These are phyloP conservation scores for Stenichneumon culpator DNA, from an alignment of 2,888 invertebrate species.

Conservation along the genomic window DNA sequence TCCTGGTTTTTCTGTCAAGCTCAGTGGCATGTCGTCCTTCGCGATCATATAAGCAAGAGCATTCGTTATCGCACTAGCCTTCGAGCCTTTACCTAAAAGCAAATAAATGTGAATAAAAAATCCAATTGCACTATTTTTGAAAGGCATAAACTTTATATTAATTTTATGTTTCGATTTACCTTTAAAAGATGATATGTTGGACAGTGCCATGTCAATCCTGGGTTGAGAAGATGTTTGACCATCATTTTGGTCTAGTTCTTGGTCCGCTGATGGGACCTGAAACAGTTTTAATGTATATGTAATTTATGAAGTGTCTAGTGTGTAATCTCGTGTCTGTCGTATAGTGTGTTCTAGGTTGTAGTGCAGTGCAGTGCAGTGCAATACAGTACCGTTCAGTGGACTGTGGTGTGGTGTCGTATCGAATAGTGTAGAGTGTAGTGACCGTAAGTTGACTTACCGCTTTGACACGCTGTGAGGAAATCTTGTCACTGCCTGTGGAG, in stretches of 20 bases:
- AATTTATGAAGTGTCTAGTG: too few relatives aligned
- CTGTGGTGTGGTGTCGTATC: too few relatives aligned
- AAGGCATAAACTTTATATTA: background rate
- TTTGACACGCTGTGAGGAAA: too few relatives aligned
- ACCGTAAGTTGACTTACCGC: too few relatives aligned
- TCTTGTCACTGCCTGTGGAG: background rate
- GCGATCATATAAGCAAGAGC: constrained; percentile 56
- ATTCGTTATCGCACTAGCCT: constrained; percentile 22
- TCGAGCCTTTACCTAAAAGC: constrained; percentile 12
- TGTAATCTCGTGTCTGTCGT: too few relatives aligned
- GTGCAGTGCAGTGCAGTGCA: too few relatives aligned
- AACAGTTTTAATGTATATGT: too few relatives aligned
- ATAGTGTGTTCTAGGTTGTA: too few relatives aligned
- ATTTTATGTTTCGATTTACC: background rate
- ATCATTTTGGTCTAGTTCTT: too few relatives aligned
- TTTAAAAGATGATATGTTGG: background rate
- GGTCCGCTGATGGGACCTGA: too few relatives aligned
- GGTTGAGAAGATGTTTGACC: background rate
- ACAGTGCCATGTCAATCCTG: background rate
- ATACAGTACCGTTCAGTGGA: too few relatives aligned
- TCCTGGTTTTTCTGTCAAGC: constrained; percentile 38
- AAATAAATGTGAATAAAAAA: background rate
- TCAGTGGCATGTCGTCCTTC: constrained; percentile 39
- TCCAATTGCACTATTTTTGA: background rate
- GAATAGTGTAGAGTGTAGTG: too few relatives aligned